Conservation (phyloP, 2,113 vertebrate genomes). For the Meriones unguiculatus region DNA sequence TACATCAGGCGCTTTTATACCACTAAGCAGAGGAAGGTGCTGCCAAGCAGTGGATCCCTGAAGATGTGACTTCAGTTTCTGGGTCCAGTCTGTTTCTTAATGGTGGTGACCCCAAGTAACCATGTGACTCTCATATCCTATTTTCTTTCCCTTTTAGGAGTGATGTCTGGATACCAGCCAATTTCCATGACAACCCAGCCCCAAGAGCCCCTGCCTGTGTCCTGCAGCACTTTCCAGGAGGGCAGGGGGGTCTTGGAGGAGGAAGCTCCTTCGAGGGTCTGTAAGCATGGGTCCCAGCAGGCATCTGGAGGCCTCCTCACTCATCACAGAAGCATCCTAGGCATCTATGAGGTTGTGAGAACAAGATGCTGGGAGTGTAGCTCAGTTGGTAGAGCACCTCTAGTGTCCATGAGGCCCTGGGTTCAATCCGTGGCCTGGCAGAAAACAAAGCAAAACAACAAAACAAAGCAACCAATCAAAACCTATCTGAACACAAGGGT, state of each 20-base stretch:
- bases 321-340: not conserved
- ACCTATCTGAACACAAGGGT: not conserved
- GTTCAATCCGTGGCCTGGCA: not conserved
- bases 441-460: not conserved
- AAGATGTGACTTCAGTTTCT: not conserved
- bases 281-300: not conserved
- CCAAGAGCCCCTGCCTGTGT: not conserved
- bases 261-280: not conserved
- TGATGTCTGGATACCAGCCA: not conserved
- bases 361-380: not conserved
- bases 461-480: not conserved
- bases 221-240: not conserved
- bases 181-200: not conserved
- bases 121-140: not conserved
- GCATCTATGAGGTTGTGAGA: not conserved
- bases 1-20: too few relatives aligned
- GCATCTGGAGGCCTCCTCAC: not conserved
- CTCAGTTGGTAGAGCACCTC: not conserved
- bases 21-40: not conserved
- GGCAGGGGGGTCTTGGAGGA: not conserved
- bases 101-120: not conserved
- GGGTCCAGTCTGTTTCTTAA: not conserved
- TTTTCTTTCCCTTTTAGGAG: not conserved
- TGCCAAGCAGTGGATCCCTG: not conserved
- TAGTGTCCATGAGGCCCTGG: not conserved